A percentile compares a stretch with the other conserved stretches of the same genome.
Conservation (phyloP, 2,113 vertebrate species). For the Cryptotis parvus region DNA sequence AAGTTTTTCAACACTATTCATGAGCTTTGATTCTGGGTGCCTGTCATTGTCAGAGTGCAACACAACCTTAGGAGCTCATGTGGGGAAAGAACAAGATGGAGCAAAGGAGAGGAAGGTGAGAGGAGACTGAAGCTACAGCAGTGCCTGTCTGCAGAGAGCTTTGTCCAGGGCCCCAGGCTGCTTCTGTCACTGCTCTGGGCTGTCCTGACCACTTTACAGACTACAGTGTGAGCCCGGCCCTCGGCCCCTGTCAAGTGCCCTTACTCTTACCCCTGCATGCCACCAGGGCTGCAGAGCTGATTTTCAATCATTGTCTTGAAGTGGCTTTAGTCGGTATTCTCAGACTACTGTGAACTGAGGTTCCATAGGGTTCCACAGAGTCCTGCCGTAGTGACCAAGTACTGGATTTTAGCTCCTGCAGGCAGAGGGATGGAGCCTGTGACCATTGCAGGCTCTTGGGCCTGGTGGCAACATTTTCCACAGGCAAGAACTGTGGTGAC, state of each 20-base stretch:
- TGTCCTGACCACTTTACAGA: background rate
- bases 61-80: background rate
- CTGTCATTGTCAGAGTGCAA: background rate
- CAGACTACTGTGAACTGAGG: no score
- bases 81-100: conserved; percentile 9
- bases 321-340: background rate
- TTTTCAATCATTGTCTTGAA: rapidly evolving
- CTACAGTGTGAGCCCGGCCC: background rate
- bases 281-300: rapidly evolving
- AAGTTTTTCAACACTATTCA: conserved; percentile 76
- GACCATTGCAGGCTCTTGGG: no score
- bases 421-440: no score
- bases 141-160: background rate
- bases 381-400: no score
- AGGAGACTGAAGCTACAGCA: background rate
- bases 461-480: no score
- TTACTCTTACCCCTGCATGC: no score
- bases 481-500: no score
- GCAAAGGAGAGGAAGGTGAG: background rate
- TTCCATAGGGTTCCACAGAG: no score
- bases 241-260: background rate
- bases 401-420: no score
- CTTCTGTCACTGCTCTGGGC: background rate
- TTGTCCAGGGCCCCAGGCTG: background rate
- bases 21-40: conserved; percentile 46